phyloP scores from a whole-genome alignment of 2,113 vertebrate genomes.

The Forbesichthys papilliferus region DNA sequence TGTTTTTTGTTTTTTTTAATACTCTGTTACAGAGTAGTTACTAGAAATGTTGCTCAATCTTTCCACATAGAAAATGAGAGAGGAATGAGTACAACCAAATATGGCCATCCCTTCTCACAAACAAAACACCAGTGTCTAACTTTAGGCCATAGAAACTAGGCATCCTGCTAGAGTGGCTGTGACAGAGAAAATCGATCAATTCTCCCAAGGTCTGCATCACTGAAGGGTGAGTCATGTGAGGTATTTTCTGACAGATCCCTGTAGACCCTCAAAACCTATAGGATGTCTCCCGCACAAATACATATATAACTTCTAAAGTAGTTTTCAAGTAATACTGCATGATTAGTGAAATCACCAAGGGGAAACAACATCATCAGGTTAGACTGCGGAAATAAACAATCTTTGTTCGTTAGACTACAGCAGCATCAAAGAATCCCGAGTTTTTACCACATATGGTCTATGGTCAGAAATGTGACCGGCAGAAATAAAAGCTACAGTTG shows the following conservation, averaged over 20 bases:
- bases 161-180: not conserved
- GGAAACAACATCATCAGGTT: not conserved
- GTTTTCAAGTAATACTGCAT: not conserved
- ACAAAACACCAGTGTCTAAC: slow-evolving; percentile 45
- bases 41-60: not conserved
- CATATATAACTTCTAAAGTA: not conserved
- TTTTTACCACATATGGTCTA: not conserved
- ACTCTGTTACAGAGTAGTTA: not conserved
- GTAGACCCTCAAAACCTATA: slow-evolving; percentile 7
- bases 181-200: not conserved
- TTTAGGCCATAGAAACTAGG: slow-evolving; percentile 19
- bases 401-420: not conserved
- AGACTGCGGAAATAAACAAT: not conserved
- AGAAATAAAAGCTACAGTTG: not conserved
- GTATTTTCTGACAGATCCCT: slow-evolving; percentile 9
- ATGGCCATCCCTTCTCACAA: slow-evolving; percentile 53
- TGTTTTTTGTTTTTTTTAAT: not conserved
- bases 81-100: slow-evolving; percentile 51
- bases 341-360: not conserved
- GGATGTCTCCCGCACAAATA: not conserved
- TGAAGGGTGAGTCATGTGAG: not conserved
- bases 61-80: not conserved
- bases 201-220: slow-evolving; percentile 1
- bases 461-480: not conserved
- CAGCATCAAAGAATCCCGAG: not conserved